Evolutionary conservation across 2,888 invertebrate genomes (phyloP).

Genomic region (Drymonia ruficornis): DNA sequence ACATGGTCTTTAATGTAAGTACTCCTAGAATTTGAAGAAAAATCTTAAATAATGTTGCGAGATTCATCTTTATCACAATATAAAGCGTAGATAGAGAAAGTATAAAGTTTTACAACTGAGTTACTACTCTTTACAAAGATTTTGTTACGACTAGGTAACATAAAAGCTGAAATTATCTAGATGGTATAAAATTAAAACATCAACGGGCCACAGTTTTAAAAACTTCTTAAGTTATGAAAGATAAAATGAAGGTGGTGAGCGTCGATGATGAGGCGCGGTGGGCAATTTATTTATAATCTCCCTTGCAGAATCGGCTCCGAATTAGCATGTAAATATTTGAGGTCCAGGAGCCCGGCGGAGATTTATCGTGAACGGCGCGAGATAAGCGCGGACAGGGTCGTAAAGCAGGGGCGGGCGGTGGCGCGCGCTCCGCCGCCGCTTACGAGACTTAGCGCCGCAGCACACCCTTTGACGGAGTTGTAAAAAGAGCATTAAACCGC

Average conservation of each 20-base stretch:
- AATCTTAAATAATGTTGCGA: neutral
- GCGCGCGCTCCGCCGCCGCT: constrained; percentile 40
- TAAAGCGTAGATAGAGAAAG: constrained; percentile 13
- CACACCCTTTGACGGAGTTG: constrained; percentile 82
- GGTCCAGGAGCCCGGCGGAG: constrained; percentile 78
- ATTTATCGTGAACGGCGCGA: constrained; percentile 77
- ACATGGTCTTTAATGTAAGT: no score
- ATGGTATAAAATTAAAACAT: constrained; percentile 74
- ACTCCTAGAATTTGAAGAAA: neutral
- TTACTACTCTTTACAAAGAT: constrained; percentile 48
- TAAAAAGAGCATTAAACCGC: constrained; percentile 84
- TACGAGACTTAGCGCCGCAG: constrained; percentile 34
- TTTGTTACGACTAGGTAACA: constrained; percentile 54
- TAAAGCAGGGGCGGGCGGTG: constrained; percentile 67
- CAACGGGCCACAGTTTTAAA: constrained; percentile 67
- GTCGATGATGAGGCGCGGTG: constrained; percentile 69
- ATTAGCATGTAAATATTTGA: constrained; percentile 85
- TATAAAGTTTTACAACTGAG: constrained; percentile 45
- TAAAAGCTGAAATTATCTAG: constrained; percentile 70
- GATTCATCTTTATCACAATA: neutral
- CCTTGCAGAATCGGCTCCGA: constrained; percentile 80
- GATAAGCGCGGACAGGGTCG: constrained; percentile 80
- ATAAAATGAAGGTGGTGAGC: constrained; percentile 68
- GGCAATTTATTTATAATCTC: constrained; percentile 83
- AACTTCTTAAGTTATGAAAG: constrained; percentile 77